Evolutionary conservation across 2,113 vertebrate species (phyloP).

Genomic region (Campylorhamphus procurvoides): DNA sequence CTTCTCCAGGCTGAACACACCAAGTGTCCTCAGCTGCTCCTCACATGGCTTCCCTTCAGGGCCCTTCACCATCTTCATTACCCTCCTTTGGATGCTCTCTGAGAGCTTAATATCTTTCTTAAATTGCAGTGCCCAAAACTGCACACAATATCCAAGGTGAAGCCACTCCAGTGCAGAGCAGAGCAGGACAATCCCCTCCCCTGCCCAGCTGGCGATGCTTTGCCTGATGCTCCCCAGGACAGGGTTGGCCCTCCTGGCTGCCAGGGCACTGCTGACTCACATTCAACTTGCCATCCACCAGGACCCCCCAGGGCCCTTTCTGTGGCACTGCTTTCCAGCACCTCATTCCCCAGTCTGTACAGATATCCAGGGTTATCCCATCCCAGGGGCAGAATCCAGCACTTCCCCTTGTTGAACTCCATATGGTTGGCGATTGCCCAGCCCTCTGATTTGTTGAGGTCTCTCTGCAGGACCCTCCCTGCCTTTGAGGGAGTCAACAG

Average conservation of each 20-base stretch:
- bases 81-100: neutral
- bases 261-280: neutral
- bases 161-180: neutral
- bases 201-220: neutral
- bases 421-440: neutral
- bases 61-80: neutral
- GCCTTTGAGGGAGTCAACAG: neutral
- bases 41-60: neutral
- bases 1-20: neutral
- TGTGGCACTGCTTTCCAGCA: neutral
- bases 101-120: neutral
- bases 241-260: neutral
- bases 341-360: neutral
- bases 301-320: neutral
- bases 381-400: neutral
- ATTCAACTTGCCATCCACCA: neutral
- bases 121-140: neutral
- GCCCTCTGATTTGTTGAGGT: neutral
- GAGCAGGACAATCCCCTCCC: neutral
- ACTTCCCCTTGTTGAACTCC: neutral
- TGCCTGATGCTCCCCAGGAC: neutral
- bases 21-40: neutral
- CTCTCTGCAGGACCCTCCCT: neutral
- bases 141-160: neutral
- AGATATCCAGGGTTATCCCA: neutral